These are phyloP conservation scores for Kryptopterus vitreolus DNA, from an alignment of 2,797 vertebrate species.

Conservation along the genomic window DNA sequence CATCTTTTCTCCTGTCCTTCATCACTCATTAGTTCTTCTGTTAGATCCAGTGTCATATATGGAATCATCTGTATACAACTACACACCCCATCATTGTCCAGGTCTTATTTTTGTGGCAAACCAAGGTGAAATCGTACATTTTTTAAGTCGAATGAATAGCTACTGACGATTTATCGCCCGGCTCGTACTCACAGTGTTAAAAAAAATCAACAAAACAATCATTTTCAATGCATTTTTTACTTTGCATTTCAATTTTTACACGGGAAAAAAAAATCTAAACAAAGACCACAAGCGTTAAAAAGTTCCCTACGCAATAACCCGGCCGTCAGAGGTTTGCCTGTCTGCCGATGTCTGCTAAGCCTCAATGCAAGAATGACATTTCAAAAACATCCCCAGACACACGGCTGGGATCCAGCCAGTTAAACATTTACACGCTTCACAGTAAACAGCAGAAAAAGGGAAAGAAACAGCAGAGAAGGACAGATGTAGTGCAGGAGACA, in stretches of 20 bases:
- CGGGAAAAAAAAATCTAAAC: not conserved
- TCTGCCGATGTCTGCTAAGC: not conserved
- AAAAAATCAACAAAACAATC: not conserved
- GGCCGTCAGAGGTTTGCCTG: not conserved
- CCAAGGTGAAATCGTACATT: no score
- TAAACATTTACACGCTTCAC: not conserved
- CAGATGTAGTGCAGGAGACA: slow-evolving; percentile 8
- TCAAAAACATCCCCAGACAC: not conserved
- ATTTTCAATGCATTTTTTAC: not conserved
- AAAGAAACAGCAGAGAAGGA: not conserved
- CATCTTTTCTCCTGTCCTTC: no score
- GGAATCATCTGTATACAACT: no score
- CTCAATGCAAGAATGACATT: not conserved
- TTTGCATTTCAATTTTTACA: not conserved
- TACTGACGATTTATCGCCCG: no score
- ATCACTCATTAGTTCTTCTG: no score
- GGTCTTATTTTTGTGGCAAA: no score
- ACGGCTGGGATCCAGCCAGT: not conserved
- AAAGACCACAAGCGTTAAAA: not conserved
- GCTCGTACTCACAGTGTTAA: no score
- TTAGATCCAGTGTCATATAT: no score
- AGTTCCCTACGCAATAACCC: not conserved
- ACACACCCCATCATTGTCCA: no score
- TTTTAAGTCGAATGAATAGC: no score
- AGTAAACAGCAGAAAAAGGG: not conserved